phyloP scores from a whole-genome alignment of 2,113 vertebrate genomes.

The Platichthys stellatus region DNA sequence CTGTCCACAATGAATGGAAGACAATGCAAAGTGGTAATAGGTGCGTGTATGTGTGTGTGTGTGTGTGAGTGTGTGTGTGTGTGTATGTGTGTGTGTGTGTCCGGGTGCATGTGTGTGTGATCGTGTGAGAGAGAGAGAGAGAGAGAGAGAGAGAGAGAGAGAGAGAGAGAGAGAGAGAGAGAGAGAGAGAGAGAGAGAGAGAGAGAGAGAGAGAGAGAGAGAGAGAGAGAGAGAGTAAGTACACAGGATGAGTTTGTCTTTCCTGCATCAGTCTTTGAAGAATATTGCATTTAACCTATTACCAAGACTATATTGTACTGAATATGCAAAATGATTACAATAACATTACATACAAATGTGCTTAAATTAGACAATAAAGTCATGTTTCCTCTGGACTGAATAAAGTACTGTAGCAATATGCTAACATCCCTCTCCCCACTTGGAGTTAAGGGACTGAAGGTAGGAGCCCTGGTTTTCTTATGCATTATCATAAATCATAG shows the following conservation, averaged over 20 bases:
- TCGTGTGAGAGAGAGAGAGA: neutral
- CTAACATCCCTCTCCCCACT: constrained; percentile 64
- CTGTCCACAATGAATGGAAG: no score
- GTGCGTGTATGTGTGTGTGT: no score
- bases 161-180: no score
- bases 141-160: no score
- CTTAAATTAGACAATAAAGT: constrained; percentile 38
- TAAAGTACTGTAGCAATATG: constrained; percentile 52
- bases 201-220: no score
- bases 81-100: neutral
- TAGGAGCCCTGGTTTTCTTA: constrained; percentile 71
- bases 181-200: neutral
- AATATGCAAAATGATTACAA: constrained; percentile 30
- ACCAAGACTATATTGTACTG: neutral
- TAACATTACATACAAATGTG: constrained; percentile 20
- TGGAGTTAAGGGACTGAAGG: constrained; percentile 65
- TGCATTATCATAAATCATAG: constrained; percentile 86
- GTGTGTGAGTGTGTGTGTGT: constrained; percentile 5
- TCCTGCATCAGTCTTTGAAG: constrained; percentile 10
- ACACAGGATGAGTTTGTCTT: constrained; percentile 11
- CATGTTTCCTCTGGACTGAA: constrained; percentile 45
- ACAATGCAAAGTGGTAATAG: no score
- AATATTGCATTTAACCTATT: constrained; percentile 11
- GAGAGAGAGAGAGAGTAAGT: no score
- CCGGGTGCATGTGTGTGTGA: neutral